These are phyloP conservation scores for Euplagia quadripunctaria DNA, from an alignment of 2,888 invertebrate species.

Conservation along the genomic window DNA sequence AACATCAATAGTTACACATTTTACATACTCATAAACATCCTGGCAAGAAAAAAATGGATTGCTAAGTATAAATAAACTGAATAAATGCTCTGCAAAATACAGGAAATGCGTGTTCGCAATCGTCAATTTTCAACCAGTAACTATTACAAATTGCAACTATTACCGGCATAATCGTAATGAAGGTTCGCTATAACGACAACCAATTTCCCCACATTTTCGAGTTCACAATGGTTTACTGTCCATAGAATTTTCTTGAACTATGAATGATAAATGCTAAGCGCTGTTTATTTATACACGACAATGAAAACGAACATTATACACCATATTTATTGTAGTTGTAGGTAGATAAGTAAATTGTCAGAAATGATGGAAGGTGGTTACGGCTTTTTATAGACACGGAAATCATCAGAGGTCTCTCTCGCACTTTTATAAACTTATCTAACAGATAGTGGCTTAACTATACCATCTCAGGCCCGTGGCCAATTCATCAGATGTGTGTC, in stretches of 20 bases:
- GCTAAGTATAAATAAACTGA: background rate
- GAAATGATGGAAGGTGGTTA: too few relatives aligned
- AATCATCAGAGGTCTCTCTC: too few relatives aligned
- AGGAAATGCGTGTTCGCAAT: constrained; percentile 11
- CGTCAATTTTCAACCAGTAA: constrained; percentile 6
- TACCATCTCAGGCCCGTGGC: too few relatives aligned
- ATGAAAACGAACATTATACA: background rate
- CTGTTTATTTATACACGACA: background rate
- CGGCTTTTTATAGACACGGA: too few relatives aligned
- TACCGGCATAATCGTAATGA: background rate
- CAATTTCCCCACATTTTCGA: constrained; percentile 6
- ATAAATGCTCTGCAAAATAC: background rate
- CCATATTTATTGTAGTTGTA: too few relatives aligned
- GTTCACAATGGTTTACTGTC: background rate
- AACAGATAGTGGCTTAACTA: too few relatives aligned
- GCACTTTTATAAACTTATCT: too few relatives aligned
- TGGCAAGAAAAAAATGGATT: background rate
- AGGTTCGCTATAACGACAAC: background rate
- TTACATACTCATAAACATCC: too few relatives aligned
- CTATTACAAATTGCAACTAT: background rate
- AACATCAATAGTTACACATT: too few relatives aligned
- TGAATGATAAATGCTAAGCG: background rate
- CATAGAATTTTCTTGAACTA: background rate
- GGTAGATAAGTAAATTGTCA: too few relatives aligned
- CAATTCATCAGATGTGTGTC: too few relatives aligned